Evolutionary conservation across 2,888 invertebrate genomes (phyloP).

Genomic region (Phorcus lineatus): DNA sequence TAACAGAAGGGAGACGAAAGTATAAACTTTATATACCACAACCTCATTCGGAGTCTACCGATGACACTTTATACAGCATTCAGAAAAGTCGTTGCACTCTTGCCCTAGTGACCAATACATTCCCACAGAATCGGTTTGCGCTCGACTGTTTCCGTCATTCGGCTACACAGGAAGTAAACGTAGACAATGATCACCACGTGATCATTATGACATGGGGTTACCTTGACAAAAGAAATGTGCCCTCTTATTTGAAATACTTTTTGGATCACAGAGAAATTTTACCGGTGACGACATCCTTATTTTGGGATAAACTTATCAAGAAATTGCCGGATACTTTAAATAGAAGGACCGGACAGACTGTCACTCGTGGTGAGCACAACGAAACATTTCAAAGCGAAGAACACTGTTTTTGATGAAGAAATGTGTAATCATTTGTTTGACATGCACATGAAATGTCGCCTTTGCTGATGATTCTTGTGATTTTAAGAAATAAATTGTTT

Average conservation of each 20-base stretch:
- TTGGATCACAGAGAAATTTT: not conserved
- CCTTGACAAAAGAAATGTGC: not conserved
- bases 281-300: not conserved
- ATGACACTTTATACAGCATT: not conserved
- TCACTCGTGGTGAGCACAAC: too few species aligned
- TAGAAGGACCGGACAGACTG: not conserved
- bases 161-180: not conserved
- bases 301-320: conserved; percentile 6
- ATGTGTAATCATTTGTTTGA: too few species aligned
- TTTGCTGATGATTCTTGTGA: too few species aligned
- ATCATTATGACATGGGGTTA: conserved; percentile 7
- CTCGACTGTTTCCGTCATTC: conserved; percentile 14
- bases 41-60: not conserved
- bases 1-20: not conserved
- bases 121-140: conserved; percentile 4
- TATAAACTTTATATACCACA: not conserved
- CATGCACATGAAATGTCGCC: too few species aligned
- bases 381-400: too few species aligned
- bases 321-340: not conserved
- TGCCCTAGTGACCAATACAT: not conserved
- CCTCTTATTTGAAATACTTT: not conserved
- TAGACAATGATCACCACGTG: not conserved
- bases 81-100: conserved; percentile 10
- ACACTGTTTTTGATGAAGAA: too few species aligned
- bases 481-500: too few species aligned